A percentile compares a stretch with the other conserved stretches of the same genome.
Evolutionary conservation across 2,888 invertebrate species (phyloP).

Genomic region (Apantesis nais): DNA sequence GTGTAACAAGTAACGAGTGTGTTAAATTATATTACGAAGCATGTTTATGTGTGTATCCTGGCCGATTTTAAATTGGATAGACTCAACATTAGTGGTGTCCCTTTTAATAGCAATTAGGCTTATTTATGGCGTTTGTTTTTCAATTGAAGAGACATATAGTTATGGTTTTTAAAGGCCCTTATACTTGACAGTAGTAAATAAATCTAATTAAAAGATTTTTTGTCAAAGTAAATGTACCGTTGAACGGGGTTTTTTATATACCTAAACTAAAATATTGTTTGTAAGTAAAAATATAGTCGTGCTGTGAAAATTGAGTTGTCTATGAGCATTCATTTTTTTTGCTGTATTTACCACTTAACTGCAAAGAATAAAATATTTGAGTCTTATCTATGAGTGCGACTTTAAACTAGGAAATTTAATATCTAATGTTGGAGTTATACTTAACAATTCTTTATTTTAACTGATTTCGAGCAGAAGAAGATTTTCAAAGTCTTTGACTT

Average conservation of each 20-base stretch:
- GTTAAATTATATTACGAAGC: constrained; percentile 59
- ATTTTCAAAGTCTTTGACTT: neutral
- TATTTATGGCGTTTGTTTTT: constrained; percentile 13
- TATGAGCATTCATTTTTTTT: neutral
- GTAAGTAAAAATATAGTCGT: neutral
- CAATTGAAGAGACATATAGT: constrained; percentile 14
- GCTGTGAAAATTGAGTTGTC: neutral
- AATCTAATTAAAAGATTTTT: constrained; percentile 1
- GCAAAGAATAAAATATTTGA: neutral
- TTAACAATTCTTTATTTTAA: neutral
- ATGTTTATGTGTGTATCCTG: constrained; percentile 50
- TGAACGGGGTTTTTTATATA: neutral
- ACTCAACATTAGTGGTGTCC: constrained; percentile 22
- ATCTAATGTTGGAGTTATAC: neutral
- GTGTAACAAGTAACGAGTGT: constrained; percentile 61
- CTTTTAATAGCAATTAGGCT: constrained; percentile 24
- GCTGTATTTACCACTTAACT: neutral
- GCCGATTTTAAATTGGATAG: constrained; percentile 37
- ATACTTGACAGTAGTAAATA: neutral
- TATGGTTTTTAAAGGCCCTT: constrained; percentile 6
- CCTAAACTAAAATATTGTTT: neutral
- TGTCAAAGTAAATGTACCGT: neutral
- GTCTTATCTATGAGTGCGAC: too few relatives aligned
- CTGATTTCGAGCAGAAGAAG: neutral
- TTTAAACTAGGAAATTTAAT: neutral